Evolutionary conservation across 2,113 vertebrate species (phyloP).

Genomic region (Microtus oregoni): DNA sequence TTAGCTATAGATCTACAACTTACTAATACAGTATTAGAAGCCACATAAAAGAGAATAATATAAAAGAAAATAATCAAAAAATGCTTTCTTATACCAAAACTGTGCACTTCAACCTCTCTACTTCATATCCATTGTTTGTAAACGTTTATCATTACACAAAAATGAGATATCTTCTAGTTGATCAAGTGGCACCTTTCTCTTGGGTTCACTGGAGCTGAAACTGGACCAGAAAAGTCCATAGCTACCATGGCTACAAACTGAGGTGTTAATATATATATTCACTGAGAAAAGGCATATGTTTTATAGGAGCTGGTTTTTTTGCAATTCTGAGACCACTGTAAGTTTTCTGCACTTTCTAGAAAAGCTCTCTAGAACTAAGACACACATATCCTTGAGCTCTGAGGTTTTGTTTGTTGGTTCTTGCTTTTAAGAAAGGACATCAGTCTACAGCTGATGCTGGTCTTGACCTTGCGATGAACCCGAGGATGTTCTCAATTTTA

Average conservation of each 20-base stretch:
- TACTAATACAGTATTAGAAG: neutral
- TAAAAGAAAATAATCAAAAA: neutral
- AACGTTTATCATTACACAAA: too few relatives aligned
- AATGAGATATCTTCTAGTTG: neutral
- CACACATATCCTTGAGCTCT: neutral
- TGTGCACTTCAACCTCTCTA: neutral
- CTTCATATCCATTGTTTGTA: neutral
- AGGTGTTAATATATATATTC: neutral
- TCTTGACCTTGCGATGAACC: neutral
- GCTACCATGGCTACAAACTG: too few relatives aligned
- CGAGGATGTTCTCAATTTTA: neutral
- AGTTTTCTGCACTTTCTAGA: neutral
- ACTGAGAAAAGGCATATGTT: neutral
- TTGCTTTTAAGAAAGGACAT: neutral
- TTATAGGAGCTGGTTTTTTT: neutral
- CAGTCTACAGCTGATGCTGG: neutral
- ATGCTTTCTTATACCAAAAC: too few relatives aligned
- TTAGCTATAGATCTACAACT: neutral
- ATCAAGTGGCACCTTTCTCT: neutral
- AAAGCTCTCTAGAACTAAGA: neutral
- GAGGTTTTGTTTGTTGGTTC: neutral
- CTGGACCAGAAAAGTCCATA: neutral
- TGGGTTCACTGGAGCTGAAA: neutral
- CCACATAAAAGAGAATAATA: too few relatives aligned
- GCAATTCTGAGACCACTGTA: accelerated